Conservation (phyloP, 1,140 invertebrate genomes). For the Aphaenogaster ashmeadi region DNA sequence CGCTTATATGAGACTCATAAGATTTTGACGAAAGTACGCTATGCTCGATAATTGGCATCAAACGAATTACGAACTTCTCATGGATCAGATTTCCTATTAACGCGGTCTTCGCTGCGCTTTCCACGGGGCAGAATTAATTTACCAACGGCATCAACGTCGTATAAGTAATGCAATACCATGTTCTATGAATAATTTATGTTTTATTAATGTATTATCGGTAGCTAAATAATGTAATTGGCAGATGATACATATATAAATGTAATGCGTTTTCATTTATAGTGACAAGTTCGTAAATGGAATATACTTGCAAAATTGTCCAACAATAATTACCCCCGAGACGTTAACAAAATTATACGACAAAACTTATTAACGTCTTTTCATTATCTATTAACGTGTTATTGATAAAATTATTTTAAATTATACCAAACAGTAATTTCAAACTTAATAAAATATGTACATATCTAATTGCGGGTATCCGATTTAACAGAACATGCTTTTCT, state of each 20-base stretch:
- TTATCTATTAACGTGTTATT: neutral
- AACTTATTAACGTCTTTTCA: neutral
- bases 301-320: neutral
- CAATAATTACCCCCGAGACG: neutral
- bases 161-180: slow-evolving; percentile 28
- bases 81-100: slow-evolving; percentile 49
- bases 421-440: neutral
- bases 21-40: slow-evolving; percentile 43
- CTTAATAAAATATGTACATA: neutral
- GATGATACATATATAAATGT: neutral
- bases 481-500: neutral
- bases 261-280: slow-evolving; percentile 4
- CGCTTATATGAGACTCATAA: slow-evolving; percentile 22
- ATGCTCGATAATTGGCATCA: slow-evolving; percentile 48
- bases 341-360: neutral
- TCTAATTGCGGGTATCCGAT: neutral
- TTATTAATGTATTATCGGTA: slow-evolving; percentile 32
- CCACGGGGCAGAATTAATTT: slow-evolving; percentile 52
- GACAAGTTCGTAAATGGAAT: neutral
- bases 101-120: slow-evolving; percentile 25
- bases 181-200: slow-evolving; percentile 53
- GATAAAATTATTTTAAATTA: neutral
- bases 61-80: slow-evolving; percentile 57
- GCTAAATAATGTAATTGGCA: slow-evolving; percentile 4
- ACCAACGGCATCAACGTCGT: slow-evolving; percentile 21